Conservation (phyloP, 2,797 vertebrate species). For the Bovichtus variegatus region DNA sequence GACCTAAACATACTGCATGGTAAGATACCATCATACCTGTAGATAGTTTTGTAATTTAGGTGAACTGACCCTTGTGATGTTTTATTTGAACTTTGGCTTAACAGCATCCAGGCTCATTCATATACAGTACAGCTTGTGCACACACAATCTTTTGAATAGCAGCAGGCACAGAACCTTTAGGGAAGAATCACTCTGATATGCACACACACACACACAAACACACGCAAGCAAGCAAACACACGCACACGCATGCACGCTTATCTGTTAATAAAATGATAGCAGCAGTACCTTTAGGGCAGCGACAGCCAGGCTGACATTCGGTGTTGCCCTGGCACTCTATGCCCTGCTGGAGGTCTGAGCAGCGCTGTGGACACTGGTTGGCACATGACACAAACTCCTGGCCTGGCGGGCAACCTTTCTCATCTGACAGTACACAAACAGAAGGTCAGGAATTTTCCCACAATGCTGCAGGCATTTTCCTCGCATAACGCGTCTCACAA, state of each 20-base stretch:
- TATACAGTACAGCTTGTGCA: background rate
- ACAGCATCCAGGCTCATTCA: background rate
- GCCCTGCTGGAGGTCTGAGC: slow-evolving; percentile 92
- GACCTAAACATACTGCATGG: background rate
- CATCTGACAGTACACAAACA: slow-evolving; percentile 73
- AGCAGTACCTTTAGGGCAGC: slow-evolving; percentile 85
- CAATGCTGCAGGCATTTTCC: slow-evolving; percentile 17
- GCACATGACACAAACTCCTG: slow-evolving; percentile 87
- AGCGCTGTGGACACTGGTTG: slow-evolving; percentile 89
- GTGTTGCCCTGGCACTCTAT: slow-evolving; percentile 82
- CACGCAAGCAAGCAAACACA: background rate
- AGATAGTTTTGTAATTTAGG: background rate
- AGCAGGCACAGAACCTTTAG: slow-evolving; percentile 4
- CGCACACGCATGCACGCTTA: slow-evolving; percentile 10
- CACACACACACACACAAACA: slow-evolving; percentile 5
- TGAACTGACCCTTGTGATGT: background rate
- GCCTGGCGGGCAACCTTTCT: slow-evolving; percentile 84
- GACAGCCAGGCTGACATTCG: slow-evolving; percentile 88
- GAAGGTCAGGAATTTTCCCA: slow-evolving; percentile 50
- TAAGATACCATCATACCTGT: background rate
- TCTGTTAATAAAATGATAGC: slow-evolving; percentile 19
- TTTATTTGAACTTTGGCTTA: background rate
- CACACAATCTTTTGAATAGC: slow-evolving; percentile 18
- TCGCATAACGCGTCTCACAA: background rate
- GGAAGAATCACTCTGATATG: background rate